Base-by-base conservation (phyloP, 2,888 invertebrate genomes). In the Sarcophaga subvicina region DNA sequence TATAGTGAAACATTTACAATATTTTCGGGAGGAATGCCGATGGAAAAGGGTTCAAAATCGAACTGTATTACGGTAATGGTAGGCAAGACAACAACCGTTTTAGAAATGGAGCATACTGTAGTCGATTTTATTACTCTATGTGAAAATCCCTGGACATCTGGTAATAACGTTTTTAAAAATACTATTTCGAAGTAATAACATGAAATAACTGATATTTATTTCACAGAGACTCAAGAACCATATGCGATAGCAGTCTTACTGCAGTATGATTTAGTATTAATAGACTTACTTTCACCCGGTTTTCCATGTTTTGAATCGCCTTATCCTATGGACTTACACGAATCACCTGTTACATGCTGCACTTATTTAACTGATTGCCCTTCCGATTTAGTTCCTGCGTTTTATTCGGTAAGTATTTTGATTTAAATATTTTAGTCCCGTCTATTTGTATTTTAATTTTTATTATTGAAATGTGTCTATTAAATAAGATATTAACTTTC, bases 251-350 rank as follows among this genome's bases (percentile, higher is more conserved):
- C 99, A 91, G 99, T 99, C 90, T 95, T 99, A 86, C 96, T 99
- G 90, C 98, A 98, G 94, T 98, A 98, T 94, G 99, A 99, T 94
- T 95, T 99, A 93, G 99, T 99, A 93, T 97, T 99, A 92, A 98
- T 99, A 93, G 99, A 99, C 95, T 96, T 99, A 92, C 96, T 97
- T 93, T 97, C 98, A 73, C 96, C 97, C 85, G 99, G 99, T 93
- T 99, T 99, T 95, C 99, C 99, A 37, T 98, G 99, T 94, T 98
- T 99, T 94, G 99, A 99, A 94, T 99, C 99, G 95, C 99, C 99
- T 67, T 99, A 99, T 95, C 98, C 99, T 88, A 99, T 99, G 99
- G 99, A 99, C 94, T 95, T 99, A 90, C 99, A 99, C 95, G 99
- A 99, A 94, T 98, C 99, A 77, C 98, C 99, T 27, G 99, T 99